Conservation (phyloP, 1,140 invertebrate genomes). For the Drosophila repleta region DNA sequence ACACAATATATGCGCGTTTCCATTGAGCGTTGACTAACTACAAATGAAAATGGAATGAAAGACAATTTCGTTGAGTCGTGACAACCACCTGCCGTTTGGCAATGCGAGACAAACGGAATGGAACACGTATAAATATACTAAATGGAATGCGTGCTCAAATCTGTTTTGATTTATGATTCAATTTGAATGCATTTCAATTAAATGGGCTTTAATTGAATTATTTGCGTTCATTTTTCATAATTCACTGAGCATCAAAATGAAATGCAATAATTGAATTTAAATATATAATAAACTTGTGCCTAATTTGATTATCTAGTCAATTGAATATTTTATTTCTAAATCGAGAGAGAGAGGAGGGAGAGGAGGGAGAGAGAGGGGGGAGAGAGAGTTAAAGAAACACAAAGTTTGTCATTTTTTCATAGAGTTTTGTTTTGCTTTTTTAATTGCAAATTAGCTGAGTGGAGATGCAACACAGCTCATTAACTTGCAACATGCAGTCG, state of each 20-base stretch:
- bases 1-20: too few relatives aligned
- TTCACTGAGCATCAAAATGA: neutral
- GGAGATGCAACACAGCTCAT: neutral
- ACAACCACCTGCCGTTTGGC: too few relatives aligned
- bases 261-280: neutral
- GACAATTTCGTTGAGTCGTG: too few relatives aligned
- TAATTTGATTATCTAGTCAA: neutral
- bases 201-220: neutral
- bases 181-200: slow-evolving; percentile 1
- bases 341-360: too few relatives aligned
- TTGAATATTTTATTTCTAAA: neutral
- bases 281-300: neutral
- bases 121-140: neutral
- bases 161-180: too few relatives aligned
- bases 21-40: too few relatives aligned
- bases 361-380: too few relatives aligned
- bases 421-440: neutral
- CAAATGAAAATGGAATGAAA: neutral
- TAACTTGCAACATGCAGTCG: neutral
- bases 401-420: neutral
- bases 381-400: too few relatives aligned
- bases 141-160: neutral
- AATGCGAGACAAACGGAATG: neutral
- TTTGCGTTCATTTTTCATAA: neutral
- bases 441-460: neutral